Percentiles rank a stretch among this genome's conserved stretches.
phyloP scores from a whole-genome alignment of 2,113 vertebrate species.

The Etia nguti region DNA sequence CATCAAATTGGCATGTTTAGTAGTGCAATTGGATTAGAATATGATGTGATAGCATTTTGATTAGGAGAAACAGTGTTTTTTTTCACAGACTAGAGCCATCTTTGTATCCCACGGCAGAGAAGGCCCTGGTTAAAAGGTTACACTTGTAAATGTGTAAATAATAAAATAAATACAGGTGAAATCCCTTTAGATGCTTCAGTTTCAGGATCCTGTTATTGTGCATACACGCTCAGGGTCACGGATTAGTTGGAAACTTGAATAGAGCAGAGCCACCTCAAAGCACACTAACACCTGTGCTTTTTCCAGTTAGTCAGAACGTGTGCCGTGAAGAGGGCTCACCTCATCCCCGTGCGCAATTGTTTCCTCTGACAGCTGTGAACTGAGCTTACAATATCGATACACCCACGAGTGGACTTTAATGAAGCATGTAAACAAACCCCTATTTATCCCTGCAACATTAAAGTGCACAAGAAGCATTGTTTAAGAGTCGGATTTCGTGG shows the following conservation, averaged over 20 bases:
- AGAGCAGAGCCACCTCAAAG: not conserved
- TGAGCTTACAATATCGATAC: not conserved
- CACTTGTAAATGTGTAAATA: not conserved
- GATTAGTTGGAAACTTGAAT: not conserved
- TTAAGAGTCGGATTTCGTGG: not conserved
- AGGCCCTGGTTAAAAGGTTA: not conserved
- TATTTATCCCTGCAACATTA: not conserved
- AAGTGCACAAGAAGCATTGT: not conserved
- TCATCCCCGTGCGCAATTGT: not conserved
- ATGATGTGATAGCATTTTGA: not conserved
- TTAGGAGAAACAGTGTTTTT: not conserved
- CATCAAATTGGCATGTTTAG: not conserved
- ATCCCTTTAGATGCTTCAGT: not conserved
- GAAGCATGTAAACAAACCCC: not conserved
- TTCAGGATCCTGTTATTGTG: not conserved
- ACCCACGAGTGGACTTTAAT: not conserved
- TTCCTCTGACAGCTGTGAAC: not conserved
- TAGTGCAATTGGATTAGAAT: not conserved
- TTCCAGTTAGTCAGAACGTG: not conserved
- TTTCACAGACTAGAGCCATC: not conserved
- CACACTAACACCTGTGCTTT: not conserved
- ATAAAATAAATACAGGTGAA: not conserved
- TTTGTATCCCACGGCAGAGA: not conserved
- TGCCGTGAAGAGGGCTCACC: not conserved
- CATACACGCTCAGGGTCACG: not conserved